Evolutionary conservation across 92 coral and sea anemone species (phyloP).

Genomic region (Paragorgia papillata): DNA sequence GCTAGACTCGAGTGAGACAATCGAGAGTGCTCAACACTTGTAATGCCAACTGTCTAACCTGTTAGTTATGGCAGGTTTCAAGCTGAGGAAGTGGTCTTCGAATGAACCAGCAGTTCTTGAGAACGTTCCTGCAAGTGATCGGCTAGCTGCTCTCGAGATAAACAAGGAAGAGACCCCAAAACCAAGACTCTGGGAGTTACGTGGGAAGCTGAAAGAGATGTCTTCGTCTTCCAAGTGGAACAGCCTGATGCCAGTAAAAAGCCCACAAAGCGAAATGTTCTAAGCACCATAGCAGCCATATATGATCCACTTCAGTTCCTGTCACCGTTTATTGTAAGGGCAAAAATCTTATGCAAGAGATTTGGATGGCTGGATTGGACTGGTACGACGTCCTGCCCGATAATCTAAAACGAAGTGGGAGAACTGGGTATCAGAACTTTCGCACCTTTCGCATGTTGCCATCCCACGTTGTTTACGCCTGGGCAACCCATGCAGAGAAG

Average conservation of each 20-base stretch:
- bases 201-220: no score
- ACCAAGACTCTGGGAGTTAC: no score
- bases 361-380: constrained; percentile 30
- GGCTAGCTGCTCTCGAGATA: no score
- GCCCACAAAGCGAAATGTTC: constrained; percentile 23
- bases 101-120: not conserved
- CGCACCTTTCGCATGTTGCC: not conserved
- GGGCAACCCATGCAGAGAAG: constrained; percentile 39
- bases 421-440: constrained; percentile 20
- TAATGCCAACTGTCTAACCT: not conserved
- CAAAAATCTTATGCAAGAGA: constrained; percentile 25
- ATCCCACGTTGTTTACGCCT: constrained; percentile 36
- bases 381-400: constrained; percentile 22
- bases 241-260: not conserved
- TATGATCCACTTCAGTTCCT: constrained; percentile 24
- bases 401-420: constrained; percentile 20
- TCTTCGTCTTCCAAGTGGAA: no score
- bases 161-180: no score
- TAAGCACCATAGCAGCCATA: constrained; percentile 7
- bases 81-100: not conserved
- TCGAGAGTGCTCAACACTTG: not conserved
- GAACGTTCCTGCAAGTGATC: not conserved
- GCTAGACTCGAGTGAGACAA: not conserved
- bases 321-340: not conserved
- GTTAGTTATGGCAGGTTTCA: not conserved